Percentiles rank a stretch among this genome's conserved stretches.
phyloP scores from a whole-genome alignment of 2,888 invertebrate species.

The Eurois occulta region DNA sequence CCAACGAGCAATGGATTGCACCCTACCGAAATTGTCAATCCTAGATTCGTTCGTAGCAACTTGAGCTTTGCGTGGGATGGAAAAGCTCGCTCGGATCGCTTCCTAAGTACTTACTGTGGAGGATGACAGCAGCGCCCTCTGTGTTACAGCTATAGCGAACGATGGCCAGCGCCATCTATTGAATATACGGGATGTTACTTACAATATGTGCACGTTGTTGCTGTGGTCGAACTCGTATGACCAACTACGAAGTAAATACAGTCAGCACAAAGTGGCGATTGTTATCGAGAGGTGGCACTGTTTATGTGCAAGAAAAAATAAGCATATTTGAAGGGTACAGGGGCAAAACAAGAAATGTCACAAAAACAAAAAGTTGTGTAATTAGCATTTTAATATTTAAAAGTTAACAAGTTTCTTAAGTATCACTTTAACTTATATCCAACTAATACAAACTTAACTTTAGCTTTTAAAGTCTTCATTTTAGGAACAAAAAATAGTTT shows the following conservation, averaged over 20 bases:
- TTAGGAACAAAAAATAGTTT: too few species aligned
- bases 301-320: neutral
- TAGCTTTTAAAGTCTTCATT: too few species aligned
- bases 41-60: constrained; percentile 5
- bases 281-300: constrained; percentile 43
- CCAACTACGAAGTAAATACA: neutral
- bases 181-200: neutral
- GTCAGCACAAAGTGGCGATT: neutral
- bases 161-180: constrained; percentile 73
- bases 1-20: constrained; percentile 71
- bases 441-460: too few species aligned
- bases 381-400: too few species aligned
- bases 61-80: constrained; percentile 65
- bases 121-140: constrained; percentile 68
- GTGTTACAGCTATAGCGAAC: constrained; percentile 32
- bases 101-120: constrained; percentile 31
- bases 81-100: constrained; percentile 72
- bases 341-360: too few species aligned
- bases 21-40: constrained; percentile 8
- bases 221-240: neutral
- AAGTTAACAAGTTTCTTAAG: too few species aligned
- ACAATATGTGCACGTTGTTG: neutral
- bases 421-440: too few species aligned
- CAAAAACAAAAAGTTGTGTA: too few species aligned
- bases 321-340: too few species aligned